Percentiles rank a stretch among this genome's conserved stretches.
phyloP scores from a whole-genome alignment of 2,113 vertebrate genomes.

The Brachypodius melanocephalos region DNA sequence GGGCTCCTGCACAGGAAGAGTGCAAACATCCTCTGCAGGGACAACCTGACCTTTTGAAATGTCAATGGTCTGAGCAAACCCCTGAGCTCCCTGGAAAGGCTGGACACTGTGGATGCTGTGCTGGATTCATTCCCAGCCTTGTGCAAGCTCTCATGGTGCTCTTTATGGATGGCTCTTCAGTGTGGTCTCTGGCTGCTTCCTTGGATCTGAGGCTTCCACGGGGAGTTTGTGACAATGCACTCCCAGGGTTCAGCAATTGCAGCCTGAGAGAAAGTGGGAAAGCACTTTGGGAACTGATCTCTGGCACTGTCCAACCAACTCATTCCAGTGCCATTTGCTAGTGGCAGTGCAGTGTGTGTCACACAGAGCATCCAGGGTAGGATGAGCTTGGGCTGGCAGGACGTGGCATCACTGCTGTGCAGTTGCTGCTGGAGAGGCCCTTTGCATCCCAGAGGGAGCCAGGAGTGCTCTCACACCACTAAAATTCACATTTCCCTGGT shows the following conservation, averaged over 20 bases:
- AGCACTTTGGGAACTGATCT: background rate
- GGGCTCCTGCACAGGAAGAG: background rate
- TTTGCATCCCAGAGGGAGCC: background rate
- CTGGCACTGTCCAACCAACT: background rate
- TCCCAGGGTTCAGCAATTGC: background rate
- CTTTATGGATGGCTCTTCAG: background rate
- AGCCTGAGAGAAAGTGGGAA: background rate
- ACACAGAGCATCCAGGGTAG: background rate
- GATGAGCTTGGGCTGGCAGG: background rate
- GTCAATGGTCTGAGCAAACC: background rate
- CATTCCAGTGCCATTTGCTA: background rate
- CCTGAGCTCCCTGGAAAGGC: background rate
- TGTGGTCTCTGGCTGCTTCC: background rate
- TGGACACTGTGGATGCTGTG: background rate
- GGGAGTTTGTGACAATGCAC: background rate
- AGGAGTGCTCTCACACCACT: fast-evolving
- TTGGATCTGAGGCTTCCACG: background rate
- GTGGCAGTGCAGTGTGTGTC: background rate
- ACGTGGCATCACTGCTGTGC: background rate
- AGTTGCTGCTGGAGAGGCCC: background rate
- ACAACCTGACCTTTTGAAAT: background rate
- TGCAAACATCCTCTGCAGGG: background rate
- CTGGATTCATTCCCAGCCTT: background rate
- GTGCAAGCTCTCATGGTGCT: background rate
- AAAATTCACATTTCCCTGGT: fast-evolving